Evolutionary conservation across 2,888 invertebrate genomes (phyloP), one percentile per base, ranked within the genome.

Genomic region (Oxyscelio sp.): DNA sequence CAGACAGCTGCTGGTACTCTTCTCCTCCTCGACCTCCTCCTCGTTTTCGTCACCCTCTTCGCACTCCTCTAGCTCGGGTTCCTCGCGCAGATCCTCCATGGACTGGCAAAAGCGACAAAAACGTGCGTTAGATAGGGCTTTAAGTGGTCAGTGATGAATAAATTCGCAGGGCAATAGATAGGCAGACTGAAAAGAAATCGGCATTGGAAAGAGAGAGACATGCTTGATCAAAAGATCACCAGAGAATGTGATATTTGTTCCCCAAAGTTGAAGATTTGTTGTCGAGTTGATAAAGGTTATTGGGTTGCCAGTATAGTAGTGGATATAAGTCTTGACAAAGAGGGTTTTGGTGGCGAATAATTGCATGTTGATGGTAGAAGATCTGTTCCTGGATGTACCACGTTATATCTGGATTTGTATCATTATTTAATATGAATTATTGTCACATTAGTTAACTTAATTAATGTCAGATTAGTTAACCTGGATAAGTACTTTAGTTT

Each of bases 51-150:
- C n/a, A n/a, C n/a, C n/a, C n/a, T n/a, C n/a, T n/a, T n/a, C n/a
- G n/a, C n/a, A n/a, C n/a, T n/a, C n/a, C n/a, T n/a, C n/a, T n/a
- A n/a, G n/a, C n/a, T n/a, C n/a, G n/a, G n/a, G n/a, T n/a, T n/a
- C n/a, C n/a, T n/a, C n/a, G n/a, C n/a, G n/a, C n/a, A n/a, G 87
- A 83, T 94, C 94, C 74, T 94, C 94, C 94, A 94, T 94, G 38
- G 94, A 94, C 94, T 94, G 82, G 4, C 6, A 13, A 54, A 4
- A 34, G 21, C 17, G 17, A 21, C 17, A 61, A 17, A 56, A 48
- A 54, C 5, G 17, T 4, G 27, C 15, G 50, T 24, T 38, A 40
- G 27, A 17, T 1, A 54, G 43, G 27, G 13, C 4, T 17, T 11
- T 6, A 6, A 48, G 13, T 52, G 11, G 22, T 13, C 3, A 22